Percentiles rank a stretch among this genome's conserved stretches.
These are phyloP conservation scores for Seriola quinqueradiata DNA, from an alignment of 2,113 vertebrate species.

Conservation along the genomic window DNA sequence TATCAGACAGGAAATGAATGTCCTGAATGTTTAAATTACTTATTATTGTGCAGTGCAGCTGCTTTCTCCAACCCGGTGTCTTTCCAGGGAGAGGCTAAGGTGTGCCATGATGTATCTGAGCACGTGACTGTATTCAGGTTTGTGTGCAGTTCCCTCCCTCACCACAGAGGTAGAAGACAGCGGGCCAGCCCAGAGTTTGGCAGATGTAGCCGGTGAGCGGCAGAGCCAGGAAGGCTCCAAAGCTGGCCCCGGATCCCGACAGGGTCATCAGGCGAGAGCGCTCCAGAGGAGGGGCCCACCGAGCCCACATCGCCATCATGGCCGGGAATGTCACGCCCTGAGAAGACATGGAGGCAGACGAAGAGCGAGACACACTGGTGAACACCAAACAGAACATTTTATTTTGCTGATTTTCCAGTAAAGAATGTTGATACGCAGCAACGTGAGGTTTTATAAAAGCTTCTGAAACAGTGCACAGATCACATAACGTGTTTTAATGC, in stretches of 20 bases:
- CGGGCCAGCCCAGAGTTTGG: slow-evolving; percentile 87
- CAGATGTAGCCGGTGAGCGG: slow-evolving; percentile 87
- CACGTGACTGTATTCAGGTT: background rate
- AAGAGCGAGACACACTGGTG: background rate
- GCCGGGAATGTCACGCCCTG: slow-evolving; percentile 86
- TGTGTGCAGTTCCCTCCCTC: slow-evolving; percentile 42
- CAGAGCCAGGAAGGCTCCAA: slow-evolving; percentile 87
- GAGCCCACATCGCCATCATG: slow-evolving; percentile 88
- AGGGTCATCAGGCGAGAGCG: slow-evolving; percentile 84
- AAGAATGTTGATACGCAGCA: too few relatives aligned
- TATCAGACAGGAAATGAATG: too few relatives aligned
- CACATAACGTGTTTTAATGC: too few relatives aligned
- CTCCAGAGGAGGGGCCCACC: slow-evolving; percentile 89
- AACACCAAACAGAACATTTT: too few relatives aligned
- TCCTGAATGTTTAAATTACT: background rate
- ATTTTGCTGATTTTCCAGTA: too few relatives aligned
- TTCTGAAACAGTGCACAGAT: too few relatives aligned
- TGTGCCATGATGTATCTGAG: background rate
- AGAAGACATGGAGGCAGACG: background rate
- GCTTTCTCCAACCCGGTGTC: background rate
- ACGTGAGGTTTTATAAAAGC: too few relatives aligned
- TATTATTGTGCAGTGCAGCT: background rate
- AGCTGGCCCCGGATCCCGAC: slow-evolving; percentile 83
- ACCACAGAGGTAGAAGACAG: slow-evolving; percentile 90
- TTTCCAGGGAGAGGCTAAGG: background rate